Evolutionary conservation across 2,113 vertebrate genomes (phyloP).

Genomic region (Hippoglossus stenolepis): DNA sequence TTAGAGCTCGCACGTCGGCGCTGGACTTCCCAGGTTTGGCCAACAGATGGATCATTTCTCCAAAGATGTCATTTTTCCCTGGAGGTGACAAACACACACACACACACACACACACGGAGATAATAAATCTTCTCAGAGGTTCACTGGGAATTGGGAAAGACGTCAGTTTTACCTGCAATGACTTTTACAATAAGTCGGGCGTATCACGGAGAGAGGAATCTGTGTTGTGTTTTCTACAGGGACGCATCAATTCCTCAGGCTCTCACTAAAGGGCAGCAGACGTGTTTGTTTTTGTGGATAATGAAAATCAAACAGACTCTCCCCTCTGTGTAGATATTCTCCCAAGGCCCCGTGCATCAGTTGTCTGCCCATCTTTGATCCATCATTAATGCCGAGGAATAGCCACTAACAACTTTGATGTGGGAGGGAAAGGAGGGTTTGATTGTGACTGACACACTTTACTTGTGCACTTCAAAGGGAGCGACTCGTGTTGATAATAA

Average conservation of each 20-base stretch:
- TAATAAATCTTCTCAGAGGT: constrained; percentile 2
- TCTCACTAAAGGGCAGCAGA: constrained; percentile 37
- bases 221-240: constrained; percentile 11
- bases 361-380: constrained; percentile 68
- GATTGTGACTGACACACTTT: constrained; percentile 59
- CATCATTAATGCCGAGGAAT: constrained; percentile 65
- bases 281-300: constrained; percentile 60
- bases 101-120: not conserved
- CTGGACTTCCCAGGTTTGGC: constrained; percentile 97
- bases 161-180: constrained; percentile 2
- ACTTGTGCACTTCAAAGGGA: constrained; percentile 55
- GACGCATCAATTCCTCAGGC: constrained; percentile 24
- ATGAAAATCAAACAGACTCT: constrained; percentile 56
- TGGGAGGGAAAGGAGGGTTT: constrained; percentile 26
- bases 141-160: not conserved
- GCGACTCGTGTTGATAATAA: constrained; percentile 24
- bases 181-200: constrained; percentile 1
- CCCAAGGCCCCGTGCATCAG: constrained; percentile 44
- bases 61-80: constrained; percentile 99
- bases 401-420: constrained; percentile 66
- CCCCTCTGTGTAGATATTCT: constrained; percentile 49
- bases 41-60: constrained; percentile 96
- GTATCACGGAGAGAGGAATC: not conserved
- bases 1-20: constrained; percentile 95
- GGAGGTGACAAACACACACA: constrained; percentile 24